Base-by-base conservation (phyloP, 2,113 vertebrate species). In the Thymallus thymallus region DNA sequence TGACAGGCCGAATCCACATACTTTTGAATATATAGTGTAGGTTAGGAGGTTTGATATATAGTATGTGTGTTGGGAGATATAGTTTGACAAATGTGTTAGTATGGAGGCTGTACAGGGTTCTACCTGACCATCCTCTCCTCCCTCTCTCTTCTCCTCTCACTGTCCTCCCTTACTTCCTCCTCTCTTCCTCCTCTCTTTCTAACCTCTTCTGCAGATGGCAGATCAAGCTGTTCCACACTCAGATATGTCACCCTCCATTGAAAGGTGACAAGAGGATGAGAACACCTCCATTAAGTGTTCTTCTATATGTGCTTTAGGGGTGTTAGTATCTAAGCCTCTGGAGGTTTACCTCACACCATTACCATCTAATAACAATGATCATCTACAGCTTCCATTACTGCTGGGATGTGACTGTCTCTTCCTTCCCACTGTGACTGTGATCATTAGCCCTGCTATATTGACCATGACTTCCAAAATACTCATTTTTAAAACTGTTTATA, bases 171-270 rank as follows among this genome's bases (percentile, higher is more conserved):
- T 26, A 1, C 2, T 30, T 26, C 26, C 2, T 26, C 26, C 30
- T n/a, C 23, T 46, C 73, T 64, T 69, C 72, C 72, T 60, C 63
- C 22, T 35, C 18, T 74, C n/a, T 12, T 14, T 24, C 12, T 29
- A 70, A 18, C 46, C 13, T 35, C 9, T n/a, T 56, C 5, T 7
- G 5, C 88, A 87, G 79, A 85, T 88, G 82, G 83, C 76, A 75
- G 80, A 82, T 85, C 86, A 78, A 88, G 84, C 82, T 87, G 88
- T 75, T 85, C 56, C 1, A 76, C 74, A 1, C 77, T 83, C 76
- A 75, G 82, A 69, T 30, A 45, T 46, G 67, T 70, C 77, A 77
- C 71, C 73, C 10, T 30, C 73, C 45, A 64, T 32, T 46, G 72
- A 79, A 60, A 76, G 48, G 75, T 77, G 81, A 82, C 30, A 72